Base-by-base conservation (phyloP, 2,797 vertebrate species). In the Mycteria americana region DNA sequence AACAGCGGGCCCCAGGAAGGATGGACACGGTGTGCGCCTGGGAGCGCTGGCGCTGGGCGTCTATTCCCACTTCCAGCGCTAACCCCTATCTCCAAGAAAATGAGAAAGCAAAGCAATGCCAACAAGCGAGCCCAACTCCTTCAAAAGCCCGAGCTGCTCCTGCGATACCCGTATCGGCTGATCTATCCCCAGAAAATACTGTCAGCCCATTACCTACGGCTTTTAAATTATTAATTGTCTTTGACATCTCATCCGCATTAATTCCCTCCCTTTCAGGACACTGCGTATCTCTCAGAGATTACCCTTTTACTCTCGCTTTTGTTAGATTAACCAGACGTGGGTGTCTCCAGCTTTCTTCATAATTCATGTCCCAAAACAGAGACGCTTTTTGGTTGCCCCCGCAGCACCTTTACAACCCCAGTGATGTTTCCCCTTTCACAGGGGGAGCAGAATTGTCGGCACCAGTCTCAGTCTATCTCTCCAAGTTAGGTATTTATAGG, bases 281-380 rank as follows among this genome's bases (percentile, higher is more conserved):
- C 53, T 3, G 28, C 10, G 25, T 30, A 53, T 68, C 80, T 83
- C 72, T 59, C 9, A 8, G 83, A 88, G 60, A 70, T 73, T 92
- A 83, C 77, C 76, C 85, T 93, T 95, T 95, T 62, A 81, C 51
- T 88, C 79, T 77, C 65, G 46, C 72, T 91, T 85, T 94, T 89
- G 91, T 91, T 45, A 63, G 85, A 91, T 64, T 76, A 91, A 85
- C 77, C 85, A 93, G 81, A 67, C 7, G 3, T 6, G 43, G 39
- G 62, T 76, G 51, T 86, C 93, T 89, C 74, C 78, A 89, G 35
- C 81, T 72, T 92, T 79, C 57, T 73, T n/a, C 54, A 21, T 37
- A 72, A 76, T 77, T 93, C 68, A 53, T 76, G 74, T 37, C 46
- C 65, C 54, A 85, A 81, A 95, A 74, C 65, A 37, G 41, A 39